Evolutionary conservation across 2,888 invertebrate genomes (phyloP), one percentile per base, ranked within the genome.

Genomic region (Meteorus colon): DNA sequence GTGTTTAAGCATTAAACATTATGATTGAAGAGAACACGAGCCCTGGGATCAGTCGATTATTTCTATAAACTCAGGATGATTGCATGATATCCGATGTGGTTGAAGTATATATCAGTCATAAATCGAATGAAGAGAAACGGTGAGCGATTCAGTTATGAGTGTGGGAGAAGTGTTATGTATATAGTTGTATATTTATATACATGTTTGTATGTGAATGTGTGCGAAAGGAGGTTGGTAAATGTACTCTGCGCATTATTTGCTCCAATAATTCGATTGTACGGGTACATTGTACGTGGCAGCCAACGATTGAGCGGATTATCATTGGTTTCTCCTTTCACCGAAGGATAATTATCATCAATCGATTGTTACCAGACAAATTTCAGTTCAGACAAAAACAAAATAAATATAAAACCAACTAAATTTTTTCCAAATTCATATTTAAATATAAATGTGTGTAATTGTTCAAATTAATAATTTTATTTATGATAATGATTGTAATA

Each of bases 201-300:
- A 12, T 10, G 14, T 71, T 6, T 55, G 65, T 48, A 55, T 75
- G 59, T 59, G 37, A 34, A 31, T 71, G 34, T 55, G 70, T 37
- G 59, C 60, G 41, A 74, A 68, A 68, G 68, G 69, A 74, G 68
- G 74, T 62, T 45, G 51, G 65, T 75, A 45, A 72, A 75, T 75
- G 71, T 75, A 72, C 75, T 72, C 75, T 41, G 59, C 59, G 48
- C 71, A 75, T 75, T 75, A 75, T 75, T 76, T 76, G 76, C 72
- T 76, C 72, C 68, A 76, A 73, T 76, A 76, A 76, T 76, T 76
- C 72, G 72, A 73, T 76, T 76, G 72, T 76, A 72, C 68, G 68
- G 76, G 72, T 72, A 73, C 62, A 68, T 76, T 76, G 76, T 72
- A 75, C 71, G 71, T 72, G 75, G 71, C 75, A 75, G 71, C 71